Evolutionary conservation across 1,140 invertebrate genomes (phyloP).

Genomic region (Charaxes varanes): DNA sequence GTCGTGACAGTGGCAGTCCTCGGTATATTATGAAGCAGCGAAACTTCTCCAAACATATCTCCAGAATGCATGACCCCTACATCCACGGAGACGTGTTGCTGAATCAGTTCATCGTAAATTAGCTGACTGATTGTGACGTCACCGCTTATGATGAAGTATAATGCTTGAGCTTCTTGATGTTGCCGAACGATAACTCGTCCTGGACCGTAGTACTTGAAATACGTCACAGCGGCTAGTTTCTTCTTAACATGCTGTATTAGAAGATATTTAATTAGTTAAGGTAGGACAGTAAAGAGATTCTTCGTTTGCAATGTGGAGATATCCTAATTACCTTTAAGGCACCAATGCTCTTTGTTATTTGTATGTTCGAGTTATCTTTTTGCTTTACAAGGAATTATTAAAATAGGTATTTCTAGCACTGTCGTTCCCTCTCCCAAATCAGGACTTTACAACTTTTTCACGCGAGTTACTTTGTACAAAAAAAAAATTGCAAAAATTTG

Average conservation of each 20-base stretch:
- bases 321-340: no score
- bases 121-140: slow-evolving; percentile 70
- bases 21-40: slow-evolving; percentile 75
- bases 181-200: slow-evolving; percentile 75
- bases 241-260: slow-evolving; percentile 65
- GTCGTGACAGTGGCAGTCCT: slow-evolving; percentile 75
- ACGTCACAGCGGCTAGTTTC: slow-evolving; percentile 70
- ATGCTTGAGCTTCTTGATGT: slow-evolving; percentile 69
- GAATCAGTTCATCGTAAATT: slow-evolving; percentile 66
- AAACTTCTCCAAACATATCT: slow-evolving; percentile 78
- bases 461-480: no score
- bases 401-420: no score
- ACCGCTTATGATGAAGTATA: slow-evolving; percentile 78
- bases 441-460: no score
- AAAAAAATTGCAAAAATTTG: no score
- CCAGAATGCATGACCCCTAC: slow-evolving; percentile 64
- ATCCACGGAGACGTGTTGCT: slow-evolving; percentile 65
- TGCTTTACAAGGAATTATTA: no score
- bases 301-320: no score
- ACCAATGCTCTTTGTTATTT: no score
- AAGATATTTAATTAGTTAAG: no score
- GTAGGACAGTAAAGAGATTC: no score
- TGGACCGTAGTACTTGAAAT: slow-evolving; percentile 75
- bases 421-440: no score
- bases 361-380: no score